These are phyloP conservation scores for Mellilla xanthometata DNA, from an alignment of 2,888 invertebrate species.

Conservation along the genomic window DNA sequence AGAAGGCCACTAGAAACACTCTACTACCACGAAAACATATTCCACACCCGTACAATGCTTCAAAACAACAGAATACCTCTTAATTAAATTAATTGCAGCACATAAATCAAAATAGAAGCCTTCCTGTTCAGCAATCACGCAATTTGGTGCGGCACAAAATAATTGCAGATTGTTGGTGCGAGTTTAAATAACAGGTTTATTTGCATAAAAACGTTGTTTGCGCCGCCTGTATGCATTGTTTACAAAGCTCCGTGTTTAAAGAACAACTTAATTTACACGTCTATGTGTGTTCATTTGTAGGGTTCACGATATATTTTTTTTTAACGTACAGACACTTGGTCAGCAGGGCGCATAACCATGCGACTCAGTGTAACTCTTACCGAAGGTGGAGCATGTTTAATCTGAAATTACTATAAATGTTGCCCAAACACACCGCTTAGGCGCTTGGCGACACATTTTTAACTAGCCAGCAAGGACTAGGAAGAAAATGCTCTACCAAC, in stretches of 20 bases:
- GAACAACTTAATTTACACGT: conserved; percentile 5
- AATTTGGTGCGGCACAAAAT: conserved; percentile 26
- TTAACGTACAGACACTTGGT: too few species aligned
- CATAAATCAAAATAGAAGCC: conserved; percentile 21
- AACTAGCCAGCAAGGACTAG: too few species aligned
- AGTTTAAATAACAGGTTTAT: conserved; percentile 25
- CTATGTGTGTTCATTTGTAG: neutral
- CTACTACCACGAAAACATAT: neutral
- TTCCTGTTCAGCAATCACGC: neutral
- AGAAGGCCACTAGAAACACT: too few species aligned
- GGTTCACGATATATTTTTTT: neutral
- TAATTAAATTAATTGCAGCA: conserved; percentile 15
- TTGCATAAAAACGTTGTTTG: conserved; percentile 26
- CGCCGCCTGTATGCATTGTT: conserved; percentile 14
- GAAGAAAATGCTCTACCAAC: too few species aligned
- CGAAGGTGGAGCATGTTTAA: too few species aligned
- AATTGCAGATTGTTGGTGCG: conserved; percentile 23
- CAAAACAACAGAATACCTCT: neutral
- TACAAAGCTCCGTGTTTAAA: conserved; percentile 10
- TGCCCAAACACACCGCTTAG: too few species aligned
- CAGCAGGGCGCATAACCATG: too few species aligned
- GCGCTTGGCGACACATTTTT: too few species aligned
- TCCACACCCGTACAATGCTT: too few species aligned
- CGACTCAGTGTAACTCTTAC: too few species aligned
- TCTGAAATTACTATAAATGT: too few species aligned